Base-by-base conservation (phyloP, 1,140 invertebrate genomes). In the Drosophila aff. region DNA sequence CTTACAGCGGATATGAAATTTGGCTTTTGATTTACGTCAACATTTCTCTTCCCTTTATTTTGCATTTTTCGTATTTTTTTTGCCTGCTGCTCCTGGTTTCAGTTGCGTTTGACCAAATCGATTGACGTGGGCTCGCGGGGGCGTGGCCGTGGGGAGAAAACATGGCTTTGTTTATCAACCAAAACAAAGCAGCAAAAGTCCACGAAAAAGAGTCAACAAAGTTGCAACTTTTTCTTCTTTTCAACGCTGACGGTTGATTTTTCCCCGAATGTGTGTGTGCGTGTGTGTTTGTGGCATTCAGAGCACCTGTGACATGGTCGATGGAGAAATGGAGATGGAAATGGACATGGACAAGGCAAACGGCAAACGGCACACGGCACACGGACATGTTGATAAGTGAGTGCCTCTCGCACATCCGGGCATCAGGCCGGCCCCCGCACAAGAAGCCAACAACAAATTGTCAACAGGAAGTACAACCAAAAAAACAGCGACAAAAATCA, bases 21-120 rank as follows among this genome's bases (percentile, higher is more conserved):
- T 90, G 85, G 86, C 85, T 90, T 90, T 90, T 90, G 85, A 90
- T 90, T 90, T 90, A 90, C 85, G 86, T 90, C 85, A 91, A 85
- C 77, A 60, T 77, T 86, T 86, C 76, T 21, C 18, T 16, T 55
- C 15, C 16, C 18, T 10, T 38, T 23, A 18, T n/a, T 18, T 7
- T 1, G 11, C 5, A 18, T 31, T 36, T 11, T 53, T n/a, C 11
- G 11, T 5, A 1, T 9, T 49, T 49, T 50, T 49, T 68, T 76
- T 40, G 18, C 18, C 23, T 3, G 63, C 57, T 41, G 60, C 62
- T 21, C 21, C 21, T 67, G 68, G 73, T 83, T 83, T 65, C 72
- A 72, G 74, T 65, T 59, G 63, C 55, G 73, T 57, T 57, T 66
- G 52, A 18, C 68, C 76, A 86, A 90, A 91, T 90, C 86, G 85